Evolutionary conservation across 1,140 invertebrate species (phyloP).

Genomic region (Probaryconus sp.): DNA sequence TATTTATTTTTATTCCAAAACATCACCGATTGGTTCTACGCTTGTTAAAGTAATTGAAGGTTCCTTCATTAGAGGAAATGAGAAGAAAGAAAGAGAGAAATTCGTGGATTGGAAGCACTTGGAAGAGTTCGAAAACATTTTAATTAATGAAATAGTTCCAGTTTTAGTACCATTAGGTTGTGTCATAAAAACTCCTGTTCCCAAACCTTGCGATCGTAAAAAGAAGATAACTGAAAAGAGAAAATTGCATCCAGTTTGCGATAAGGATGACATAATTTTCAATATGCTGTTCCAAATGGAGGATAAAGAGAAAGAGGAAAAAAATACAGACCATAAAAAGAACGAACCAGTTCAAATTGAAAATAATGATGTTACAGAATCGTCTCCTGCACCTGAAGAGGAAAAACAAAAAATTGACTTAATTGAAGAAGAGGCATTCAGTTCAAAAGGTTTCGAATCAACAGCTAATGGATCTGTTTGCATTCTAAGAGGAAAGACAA

Average conservation of each 20-base stretch:
- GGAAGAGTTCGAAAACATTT: constrained; percentile 46
- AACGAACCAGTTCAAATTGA: constrained; percentile 4
- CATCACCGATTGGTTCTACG: constrained; percentile 6
- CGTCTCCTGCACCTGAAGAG: too few species aligned
- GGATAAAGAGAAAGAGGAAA: constrained; percentile 40
- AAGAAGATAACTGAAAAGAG: constrained; percentile 14
- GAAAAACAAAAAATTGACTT: too few species aligned
- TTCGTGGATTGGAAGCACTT: constrained; percentile 2
- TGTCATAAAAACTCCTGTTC: constrained; percentile 69
- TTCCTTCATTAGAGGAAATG: constrained; percentile 11
- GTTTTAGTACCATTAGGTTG: constrained; percentile 70
- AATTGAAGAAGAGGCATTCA: too few species aligned
- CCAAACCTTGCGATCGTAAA: constrained; percentile 48
- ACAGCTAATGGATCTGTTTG: constrained; percentile 50
- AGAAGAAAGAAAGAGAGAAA: constrained; percentile 1
- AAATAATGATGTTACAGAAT: background rate
- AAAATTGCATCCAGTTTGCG: constrained; percentile 50
- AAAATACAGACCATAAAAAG: constrained; percentile 1
- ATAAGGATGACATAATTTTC: constrained; percentile 69
- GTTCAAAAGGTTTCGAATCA: constrained; percentile 47
- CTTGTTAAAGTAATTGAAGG: constrained; percentile 34
- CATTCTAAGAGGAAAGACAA: constrained; percentile 62
- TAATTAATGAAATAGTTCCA: constrained; percentile 42
- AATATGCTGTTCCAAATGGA: constrained; percentile 67
- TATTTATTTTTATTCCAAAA: constrained; percentile 43